phyloP scores from a whole-genome alignment of 2,113 vertebrate genomes.

The Rhodinocichla rosea region DNA sequence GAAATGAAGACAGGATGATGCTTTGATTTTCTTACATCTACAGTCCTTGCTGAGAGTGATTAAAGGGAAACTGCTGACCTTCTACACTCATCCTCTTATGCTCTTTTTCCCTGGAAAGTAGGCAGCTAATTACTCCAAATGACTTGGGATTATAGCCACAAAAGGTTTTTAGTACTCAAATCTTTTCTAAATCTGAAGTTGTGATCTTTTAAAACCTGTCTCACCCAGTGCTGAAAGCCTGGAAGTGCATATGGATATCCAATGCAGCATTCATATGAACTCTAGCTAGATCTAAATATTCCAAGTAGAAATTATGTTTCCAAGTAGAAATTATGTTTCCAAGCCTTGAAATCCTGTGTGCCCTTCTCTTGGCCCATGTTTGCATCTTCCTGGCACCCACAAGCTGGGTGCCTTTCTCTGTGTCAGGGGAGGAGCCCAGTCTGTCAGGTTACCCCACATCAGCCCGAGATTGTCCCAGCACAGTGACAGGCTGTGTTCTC shows the following conservation, averaged over 20 bases:
- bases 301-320: neutral
- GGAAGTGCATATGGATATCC: neutral
- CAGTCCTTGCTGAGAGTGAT: neutral
- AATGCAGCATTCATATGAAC: neutral
- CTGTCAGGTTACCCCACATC: no score
- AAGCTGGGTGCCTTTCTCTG: neutral
- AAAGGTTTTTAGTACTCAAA: neutral
- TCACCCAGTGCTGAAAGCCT: neutral
- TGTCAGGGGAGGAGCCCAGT: rapidly evolving
- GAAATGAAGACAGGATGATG: neutral
- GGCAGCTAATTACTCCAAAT: neutral
- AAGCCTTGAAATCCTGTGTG: neutral
- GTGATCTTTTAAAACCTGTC: neutral
- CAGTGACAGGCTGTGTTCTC: neutral
- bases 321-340: neutral
- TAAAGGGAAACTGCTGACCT: neutral
- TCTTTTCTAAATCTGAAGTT: neutral
- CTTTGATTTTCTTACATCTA: neutral
- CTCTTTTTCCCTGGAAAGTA: neutral
- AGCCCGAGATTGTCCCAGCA: neutral
- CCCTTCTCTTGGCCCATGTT: neutral
- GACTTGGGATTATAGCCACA: neutral
- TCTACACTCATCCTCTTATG: neutral
- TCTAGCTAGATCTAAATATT: neutral
- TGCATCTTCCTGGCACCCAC: neutral